Evolutionary conservation across 2,797 vertebrate species (phyloP), one percentile per base, ranked within the genome.

Genomic region (Syngnathus acus): DNA sequence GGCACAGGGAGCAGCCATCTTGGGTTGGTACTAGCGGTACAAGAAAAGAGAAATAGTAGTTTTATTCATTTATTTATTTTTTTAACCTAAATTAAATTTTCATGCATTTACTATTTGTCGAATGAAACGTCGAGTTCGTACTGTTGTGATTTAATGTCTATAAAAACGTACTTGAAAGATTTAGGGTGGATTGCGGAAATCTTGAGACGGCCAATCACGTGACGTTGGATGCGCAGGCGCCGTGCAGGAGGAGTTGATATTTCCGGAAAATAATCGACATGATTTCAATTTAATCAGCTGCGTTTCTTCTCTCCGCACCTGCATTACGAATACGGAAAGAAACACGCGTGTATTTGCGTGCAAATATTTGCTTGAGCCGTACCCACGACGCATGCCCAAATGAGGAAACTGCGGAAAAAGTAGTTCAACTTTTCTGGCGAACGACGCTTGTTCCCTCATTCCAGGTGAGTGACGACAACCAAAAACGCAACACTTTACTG

Each of bases 1-100:
- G 0, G 79, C 69, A 74, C 81, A 72, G 80, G 76, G 82, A 0
- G 82, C 74, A 19, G 90, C 90, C 92, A 93, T 93, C 86, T 88
- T 91, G 77, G 60, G 40, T 65, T 65, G 23, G 26, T 19, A 37
- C 13, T 37, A 14, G 26, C 21, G 53, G 53, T 21, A 37, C 32
- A 58, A 2, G 26, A 14, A 16, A 37, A n/a, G 60, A 26, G 3
- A 8, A 65, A 40, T 32, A 42, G 7, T 21, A 0, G 37, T 38
- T 37, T 51, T 32, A 17, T 17, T 17, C 17, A 3, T 16, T 14
- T 32, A 50, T 68, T 60, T 9, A 37, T 9, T 48, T 37, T 48
- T 50, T 48, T 47, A 5, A 23, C 10, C 2, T 32, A 32, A 32
- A 3, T 32, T 3, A 3, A 32, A 3, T 37, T 65, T 53, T 6